Base-by-base conservation (phyloP, 2,113 vertebrate genomes). In the Ranitomeya imitator region DNA sequence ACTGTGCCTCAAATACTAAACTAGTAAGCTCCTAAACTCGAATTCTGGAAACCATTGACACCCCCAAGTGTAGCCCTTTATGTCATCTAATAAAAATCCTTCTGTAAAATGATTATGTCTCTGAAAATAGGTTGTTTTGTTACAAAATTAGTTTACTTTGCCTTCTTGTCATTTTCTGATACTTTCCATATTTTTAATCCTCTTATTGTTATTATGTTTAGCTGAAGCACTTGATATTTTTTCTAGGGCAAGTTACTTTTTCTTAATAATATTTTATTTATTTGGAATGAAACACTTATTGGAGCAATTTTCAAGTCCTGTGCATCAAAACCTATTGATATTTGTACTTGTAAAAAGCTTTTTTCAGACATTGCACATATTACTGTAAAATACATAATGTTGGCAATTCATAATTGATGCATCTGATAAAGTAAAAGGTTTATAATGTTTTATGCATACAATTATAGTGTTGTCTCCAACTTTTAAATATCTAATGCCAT, bases 401-500 rank as follows among this genome's bases (percentile, higher is more conserved):
- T 86, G 63, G 19, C 21, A 61, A 86, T 86, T 23, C 13, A 86
- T 21, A 78, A 86, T 86, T 78, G 11, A 86, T 77, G 31, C 45
- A 59, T 74, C n/a, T 74, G 59, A 77, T 77, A 86, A 45, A 61
- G 26, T 86, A 86, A 86, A 85, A 78, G 84, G 12, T 19, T 86
- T 16, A 60, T 85, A 61, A 76, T 86, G 73, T 86, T 78, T 78
- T 78, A 86, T 78, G 71, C 12, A 86, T 78, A 18, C n/a, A 45
- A 61, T 86, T 31, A 60, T 61, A 61, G 26, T 60, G 26, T 61
- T 37, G 15, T 81, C 57, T 61, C 23, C 15, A 60, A 19, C 23
- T 81, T 60, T 81, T 26, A 80, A 80, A 57, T 60, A 79, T n/a
- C 45, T 54, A 79, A 54, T 55, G 52, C n/a, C n/a, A 13, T 71